Conservation (phyloP, 2,888 invertebrate genomes). For the Heteromyza rotundicornis region DNA sequence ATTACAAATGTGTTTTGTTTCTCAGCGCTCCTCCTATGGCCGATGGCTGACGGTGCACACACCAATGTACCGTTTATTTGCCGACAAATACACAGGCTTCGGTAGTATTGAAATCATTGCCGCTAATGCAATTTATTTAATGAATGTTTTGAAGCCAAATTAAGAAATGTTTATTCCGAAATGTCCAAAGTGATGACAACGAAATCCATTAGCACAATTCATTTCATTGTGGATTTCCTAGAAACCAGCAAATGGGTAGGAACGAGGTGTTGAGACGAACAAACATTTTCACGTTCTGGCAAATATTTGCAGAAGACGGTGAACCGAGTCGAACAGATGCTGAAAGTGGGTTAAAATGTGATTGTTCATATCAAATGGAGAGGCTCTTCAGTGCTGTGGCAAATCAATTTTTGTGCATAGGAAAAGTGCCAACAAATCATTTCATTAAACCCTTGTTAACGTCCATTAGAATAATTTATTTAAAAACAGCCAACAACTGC, state of each 20-base stretch:
- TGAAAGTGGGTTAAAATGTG: too few relatives aligned
- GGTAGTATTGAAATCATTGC: constrained; percentile 23
- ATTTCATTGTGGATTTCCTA: constrained; percentile 16
- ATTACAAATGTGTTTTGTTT: constrained; percentile 19
- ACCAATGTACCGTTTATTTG: constrained; percentile 2
- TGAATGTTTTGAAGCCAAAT: constrained; percentile 30
- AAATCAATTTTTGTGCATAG: constrained; percentile 28
- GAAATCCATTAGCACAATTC: constrained; percentile 25
- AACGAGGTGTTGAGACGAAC: constrained; percentile 33
- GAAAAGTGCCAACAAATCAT: constrained; percentile 35
- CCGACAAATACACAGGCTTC: constrained; percentile 7
- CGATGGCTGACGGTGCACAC: constrained; percentile 11
- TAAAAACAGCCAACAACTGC: constrained; percentile 28
- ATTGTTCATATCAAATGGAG: too few relatives aligned
- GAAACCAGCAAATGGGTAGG: constrained; percentile 14
- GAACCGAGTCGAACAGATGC: too few relatives aligned
- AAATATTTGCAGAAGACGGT: constrained; percentile 29
- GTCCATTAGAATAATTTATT: constrained; percentile 18
- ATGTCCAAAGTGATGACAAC: constrained; percentile 18
- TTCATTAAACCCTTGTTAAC: constrained; percentile 40
- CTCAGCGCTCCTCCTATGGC: too few relatives aligned
- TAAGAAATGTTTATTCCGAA: constrained; percentile 35
- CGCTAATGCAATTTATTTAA: constrained; percentile 30
- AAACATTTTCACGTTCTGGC: constrained; percentile 33
- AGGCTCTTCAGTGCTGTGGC: too few relatives aligned